Conservation (phyloP, 2,113 vertebrate genomes). For the human region DNA sequence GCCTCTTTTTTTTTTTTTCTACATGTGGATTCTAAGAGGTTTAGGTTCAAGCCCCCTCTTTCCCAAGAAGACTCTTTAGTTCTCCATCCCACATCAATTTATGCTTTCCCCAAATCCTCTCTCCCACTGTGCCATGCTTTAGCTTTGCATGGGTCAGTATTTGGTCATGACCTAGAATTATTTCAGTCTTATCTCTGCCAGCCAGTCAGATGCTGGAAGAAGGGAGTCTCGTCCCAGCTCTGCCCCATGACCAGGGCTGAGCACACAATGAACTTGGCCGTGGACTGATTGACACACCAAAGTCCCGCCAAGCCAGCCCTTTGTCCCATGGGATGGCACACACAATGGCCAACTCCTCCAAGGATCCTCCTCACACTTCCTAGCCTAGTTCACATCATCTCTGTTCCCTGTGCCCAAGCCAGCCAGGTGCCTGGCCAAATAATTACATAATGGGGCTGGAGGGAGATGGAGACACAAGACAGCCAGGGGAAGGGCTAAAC, state of each 20-base stretch:
- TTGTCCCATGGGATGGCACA: not conserved
- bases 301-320: not conserved
- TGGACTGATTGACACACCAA: not conserved
- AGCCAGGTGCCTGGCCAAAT: not conserved
- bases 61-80: not conserved
- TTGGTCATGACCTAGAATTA: not conserved
- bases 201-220: not conserved
- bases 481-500: fast-evolving
- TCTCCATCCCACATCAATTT: too few species aligned
- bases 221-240: too few species aligned
- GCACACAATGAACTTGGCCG: too few species aligned
- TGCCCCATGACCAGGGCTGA: too few species aligned
- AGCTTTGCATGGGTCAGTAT: fast-evolving
- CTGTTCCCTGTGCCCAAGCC: not conserved
- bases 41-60: not conserved
- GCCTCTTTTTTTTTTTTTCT: not conserved
- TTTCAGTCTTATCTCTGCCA: not conserved
- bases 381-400: not conserved
- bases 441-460: not conserved
- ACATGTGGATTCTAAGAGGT: not conserved
- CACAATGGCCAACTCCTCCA: fast-evolving
- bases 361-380: not conserved
- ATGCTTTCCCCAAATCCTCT: not conserved
- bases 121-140: fast-evolving
- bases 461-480: not conserved